Evolutionary conservation across 2,888 invertebrate species (phyloP), one percentile per base, ranked within the genome.

Genomic region (Poecilobothrus nobilitatus): DNA sequence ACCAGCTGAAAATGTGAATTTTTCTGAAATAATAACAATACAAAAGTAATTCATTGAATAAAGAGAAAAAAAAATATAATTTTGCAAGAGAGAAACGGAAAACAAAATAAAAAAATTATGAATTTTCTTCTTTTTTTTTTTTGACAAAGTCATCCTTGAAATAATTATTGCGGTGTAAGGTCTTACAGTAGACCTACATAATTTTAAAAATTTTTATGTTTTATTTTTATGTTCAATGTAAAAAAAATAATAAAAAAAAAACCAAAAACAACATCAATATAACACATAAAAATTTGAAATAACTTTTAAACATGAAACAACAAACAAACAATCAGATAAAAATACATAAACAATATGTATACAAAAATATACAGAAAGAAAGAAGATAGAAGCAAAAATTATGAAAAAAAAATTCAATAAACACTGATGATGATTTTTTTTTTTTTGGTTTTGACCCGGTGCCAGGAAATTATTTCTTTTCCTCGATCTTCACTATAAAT

Each of bases 81-180:
- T 37, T 2, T 37, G 37, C 2, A 34, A n/a, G n/a, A n/a, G 8
- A 7, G 34, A 34, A 34, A 7, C 5, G 8, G 34, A 34, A 34
- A 34, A 34, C 8, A 34, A 34, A 34, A 34, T 7, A 34, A 34
- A 7, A 34, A 34, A 34, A 34, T 44, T 44, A 44, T 44, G 44
- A 44, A 44, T 44, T 9, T 44, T 44, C 3, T 44, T 44, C 12
- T 44, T 12, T n/a, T 53, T n/a, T 53, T 18, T 53, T 18, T 53
- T 18, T n/a, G 12, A 37, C 53, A 53, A 41, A 41, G 53, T 53
- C 53, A 53, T 53, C 53, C 53, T 53, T 53, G 53, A 53, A 53
- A 53, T 53, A 53, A 53, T 53, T 53, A 53, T 53, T 53, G 53
- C 53, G 53, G 53, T 53, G 53, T 53, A 53, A 53, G 53, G 53